phyloP scores from a whole-genome alignment of 2,888 invertebrate genomes.

The Hedychridium roseum region DNA sequence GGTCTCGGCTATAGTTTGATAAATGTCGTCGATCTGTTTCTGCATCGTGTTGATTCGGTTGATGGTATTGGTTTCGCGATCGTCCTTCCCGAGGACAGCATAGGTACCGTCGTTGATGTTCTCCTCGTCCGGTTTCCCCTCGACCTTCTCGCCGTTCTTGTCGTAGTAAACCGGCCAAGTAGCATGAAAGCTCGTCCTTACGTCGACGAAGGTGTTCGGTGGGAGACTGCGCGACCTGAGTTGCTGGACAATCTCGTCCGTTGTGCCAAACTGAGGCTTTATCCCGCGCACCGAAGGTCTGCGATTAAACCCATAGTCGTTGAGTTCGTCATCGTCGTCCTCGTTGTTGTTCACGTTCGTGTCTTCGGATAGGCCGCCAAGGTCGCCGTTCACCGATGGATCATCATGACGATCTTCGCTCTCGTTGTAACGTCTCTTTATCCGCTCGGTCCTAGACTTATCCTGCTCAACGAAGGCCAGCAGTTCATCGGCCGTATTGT shows the following conservation, averaged over 20 bases:
- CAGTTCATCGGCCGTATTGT: constrained; percentile 70
- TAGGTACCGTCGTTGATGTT: constrained; percentile 11
- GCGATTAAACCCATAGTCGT: constrained; percentile 88
- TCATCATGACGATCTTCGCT: constrained; percentile 34
- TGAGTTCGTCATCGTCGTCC: constrained; percentile 90
- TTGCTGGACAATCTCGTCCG: constrained; percentile 82
- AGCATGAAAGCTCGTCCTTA: constrained; percentile 37
- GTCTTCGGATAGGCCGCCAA: neutral
- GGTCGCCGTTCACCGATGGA: constrained; percentile 3
- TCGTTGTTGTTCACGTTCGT: constrained; percentile 64
- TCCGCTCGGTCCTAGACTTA: constrained; percentile 81
- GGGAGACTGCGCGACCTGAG: constrained; percentile 73
- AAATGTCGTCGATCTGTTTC: constrained; percentile 57
- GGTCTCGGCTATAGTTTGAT: constrained; percentile 58
- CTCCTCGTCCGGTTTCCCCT: constrained; percentile 24
- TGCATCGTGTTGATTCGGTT: constrained; percentile 59
- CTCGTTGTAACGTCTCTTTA: constrained; percentile 74
- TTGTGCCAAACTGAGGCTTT: constrained; percentile 84
- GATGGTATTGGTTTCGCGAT: constrained; percentile 49
- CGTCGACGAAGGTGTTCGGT: constrained; percentile 41
- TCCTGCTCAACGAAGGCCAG: constrained; percentile 87
- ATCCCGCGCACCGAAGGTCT: constrained; percentile 90
- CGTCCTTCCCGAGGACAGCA: constrained; percentile 24
- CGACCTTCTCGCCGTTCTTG: constrained; percentile 25
- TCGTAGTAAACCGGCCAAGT: constrained; percentile 37